A percentile compares a stretch with the other conserved stretches of the same genome.
Evolutionary conservation across 2,113 vertebrate species (phyloP).

Genomic region (Sakesphorus luctuosus): DNA sequence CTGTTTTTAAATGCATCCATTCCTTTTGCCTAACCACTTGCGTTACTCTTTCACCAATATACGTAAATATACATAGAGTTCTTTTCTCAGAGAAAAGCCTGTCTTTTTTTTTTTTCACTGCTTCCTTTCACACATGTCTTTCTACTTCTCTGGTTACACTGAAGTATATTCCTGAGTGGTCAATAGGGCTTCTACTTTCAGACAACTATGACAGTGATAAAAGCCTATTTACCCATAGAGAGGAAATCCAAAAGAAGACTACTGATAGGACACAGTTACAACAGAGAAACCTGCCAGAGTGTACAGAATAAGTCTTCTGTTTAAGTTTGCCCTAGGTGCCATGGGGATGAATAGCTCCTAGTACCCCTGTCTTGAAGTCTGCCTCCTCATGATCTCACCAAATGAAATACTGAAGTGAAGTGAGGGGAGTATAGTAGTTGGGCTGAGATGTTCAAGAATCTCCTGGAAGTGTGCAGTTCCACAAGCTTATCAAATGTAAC

Average conservation of each 20-base stretch:
- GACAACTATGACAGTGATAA: background rate
- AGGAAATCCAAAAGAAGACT: background rate
- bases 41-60: background rate
- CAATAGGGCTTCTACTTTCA: background rate
- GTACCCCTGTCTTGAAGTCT: accelerated
- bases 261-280: background rate
- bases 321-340: background rate
- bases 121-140: background rate
- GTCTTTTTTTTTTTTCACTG: background rate
- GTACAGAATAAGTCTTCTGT: background rate
- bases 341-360: background rate
- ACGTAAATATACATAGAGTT: background rate
- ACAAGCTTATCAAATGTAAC: background rate
- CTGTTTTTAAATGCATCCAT: background rate
- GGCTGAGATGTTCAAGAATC: background rate
- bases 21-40: background rate
- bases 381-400: background rate
- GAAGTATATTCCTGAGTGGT: background rate
- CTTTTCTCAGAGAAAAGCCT: background rate
- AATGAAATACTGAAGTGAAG: background rate
- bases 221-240: background rate
- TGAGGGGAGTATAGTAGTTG: background rate
- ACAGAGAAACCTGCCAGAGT: background rate
- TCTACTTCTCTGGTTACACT: background rate
- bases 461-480: background rate